A percentile compares a stretch with the other conserved stretches of the same genome.
These are phyloP conservation scores for Tenodera sinensis DNA, from an alignment of 2,888 invertebrate species.

Conservation along the genomic window DNA sequence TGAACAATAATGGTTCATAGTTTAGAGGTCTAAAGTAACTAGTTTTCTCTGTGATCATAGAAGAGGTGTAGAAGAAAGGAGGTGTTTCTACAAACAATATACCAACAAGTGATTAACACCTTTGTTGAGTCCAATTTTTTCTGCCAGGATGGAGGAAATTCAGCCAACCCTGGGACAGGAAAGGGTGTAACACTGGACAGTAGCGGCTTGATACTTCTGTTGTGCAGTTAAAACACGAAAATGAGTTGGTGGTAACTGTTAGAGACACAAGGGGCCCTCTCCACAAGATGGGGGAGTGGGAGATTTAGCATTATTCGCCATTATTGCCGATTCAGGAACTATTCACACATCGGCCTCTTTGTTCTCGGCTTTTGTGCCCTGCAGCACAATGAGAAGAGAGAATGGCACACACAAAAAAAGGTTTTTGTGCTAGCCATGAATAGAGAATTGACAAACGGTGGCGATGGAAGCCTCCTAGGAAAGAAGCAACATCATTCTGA, in stretches of 20 bases:
- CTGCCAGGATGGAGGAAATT: not conserved
- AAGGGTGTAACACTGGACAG: not conserved
- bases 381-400: not conserved
- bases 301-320: slow-evolving; percentile 31
- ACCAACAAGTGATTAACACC: too few species aligned
- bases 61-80: too few species aligned
- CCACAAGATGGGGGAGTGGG: not conserved
- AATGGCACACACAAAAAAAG: slow-evolving; percentile 23
- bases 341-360: slow-evolving; percentile 32
- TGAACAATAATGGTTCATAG: too few species aligned
- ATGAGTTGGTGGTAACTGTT: slow-evolving; percentile 2
- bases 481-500: slow-evolving; percentile 30
- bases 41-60: too few species aligned
- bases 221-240: slow-evolving; percentile 30
- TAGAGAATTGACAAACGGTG: slow-evolving; percentile 30
- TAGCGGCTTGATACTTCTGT: slow-evolving; percentile 26
- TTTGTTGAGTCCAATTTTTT: not conserved
- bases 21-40: too few species aligned
- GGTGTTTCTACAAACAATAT: too few species aligned
- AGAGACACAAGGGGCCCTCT: not conserved
- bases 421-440: slow-evolving; percentile 29
- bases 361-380: slow-evolving; percentile 22
- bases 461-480: not conserved
- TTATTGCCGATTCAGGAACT: slow-evolving; percentile 33
- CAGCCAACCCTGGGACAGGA: not conserved